Conservation (phyloP, 2,113 vertebrate species). For the Phyllostomus hastatus region DNA sequence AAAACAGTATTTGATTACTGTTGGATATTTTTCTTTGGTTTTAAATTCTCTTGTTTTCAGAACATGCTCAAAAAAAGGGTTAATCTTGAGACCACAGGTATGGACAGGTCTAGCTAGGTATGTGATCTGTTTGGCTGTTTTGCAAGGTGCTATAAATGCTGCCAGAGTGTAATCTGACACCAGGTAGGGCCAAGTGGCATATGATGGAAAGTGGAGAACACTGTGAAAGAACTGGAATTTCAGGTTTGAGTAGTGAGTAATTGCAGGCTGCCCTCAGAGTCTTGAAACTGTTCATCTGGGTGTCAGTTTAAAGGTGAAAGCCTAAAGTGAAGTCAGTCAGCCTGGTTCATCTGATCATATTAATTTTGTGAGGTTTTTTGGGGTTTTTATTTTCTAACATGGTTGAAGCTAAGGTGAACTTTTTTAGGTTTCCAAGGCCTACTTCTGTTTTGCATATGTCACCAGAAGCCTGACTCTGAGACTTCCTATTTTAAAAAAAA, state of each 20-base stretch:
- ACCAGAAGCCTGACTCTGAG: neutral
- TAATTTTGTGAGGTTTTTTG: neutral
- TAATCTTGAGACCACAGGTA: slow-evolving; percentile 80
- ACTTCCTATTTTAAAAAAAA: neutral
- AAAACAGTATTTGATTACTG: neutral
- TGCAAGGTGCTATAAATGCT: slow-evolving; percentile 81
- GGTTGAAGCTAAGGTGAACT: slow-evolving; percentile 63
- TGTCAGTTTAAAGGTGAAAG: slow-evolving; percentile 76
- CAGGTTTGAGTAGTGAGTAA: slow-evolving; percentile 83
- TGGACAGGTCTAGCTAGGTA: slow-evolving; percentile 80
- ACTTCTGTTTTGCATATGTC: neutral
- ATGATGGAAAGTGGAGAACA: slow-evolving; percentile 79
- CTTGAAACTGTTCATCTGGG: slow-evolving; percentile 66
- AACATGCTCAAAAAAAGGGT: slow-evolving; percentile 63
- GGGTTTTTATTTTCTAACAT: neutral
- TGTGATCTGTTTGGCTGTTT: slow-evolving; percentile 80
- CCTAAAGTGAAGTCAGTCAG: slow-evolving; percentile 47
- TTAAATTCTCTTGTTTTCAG: slow-evolving; percentile 29
- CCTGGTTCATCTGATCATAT: neutral
- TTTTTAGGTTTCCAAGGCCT: slow-evolving; percentile 5
- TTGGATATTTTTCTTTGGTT: slow-evolving; percentile 26
- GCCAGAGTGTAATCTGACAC: slow-evolving; percentile 81
- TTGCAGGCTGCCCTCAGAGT: slow-evolving; percentile 66
- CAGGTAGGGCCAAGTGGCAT: slow-evolving; percentile 71
- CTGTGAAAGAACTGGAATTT: slow-evolving; percentile 89